phyloP scores from a whole-genome alignment of 2,113 vertebrate species.

The Neodontobutis hainanensis region DNA sequence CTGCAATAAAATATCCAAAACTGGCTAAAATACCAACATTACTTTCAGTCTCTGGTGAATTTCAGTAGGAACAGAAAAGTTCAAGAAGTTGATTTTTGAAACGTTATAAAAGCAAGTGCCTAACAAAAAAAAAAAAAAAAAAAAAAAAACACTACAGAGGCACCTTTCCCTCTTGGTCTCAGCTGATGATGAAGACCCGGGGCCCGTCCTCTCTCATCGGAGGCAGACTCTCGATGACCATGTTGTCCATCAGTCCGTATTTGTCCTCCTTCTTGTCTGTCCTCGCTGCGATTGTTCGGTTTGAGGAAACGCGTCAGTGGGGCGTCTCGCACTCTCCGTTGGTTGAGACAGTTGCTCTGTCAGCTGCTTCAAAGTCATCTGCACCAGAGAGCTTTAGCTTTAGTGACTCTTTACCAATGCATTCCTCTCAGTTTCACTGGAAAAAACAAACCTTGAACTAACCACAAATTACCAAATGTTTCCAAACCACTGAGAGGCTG shows the following conservation, averaged over 20 bases:
- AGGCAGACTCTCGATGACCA: constrained; percentile 83
- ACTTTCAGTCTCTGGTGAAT: too few relatives aligned
- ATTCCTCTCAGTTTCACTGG: too few relatives aligned
- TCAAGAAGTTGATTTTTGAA: too few relatives aligned
- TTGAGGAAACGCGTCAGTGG: constrained; percentile 15
- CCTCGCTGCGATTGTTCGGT: neutral
- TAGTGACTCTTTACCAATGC: neutral
- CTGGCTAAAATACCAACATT: too few relatives aligned
- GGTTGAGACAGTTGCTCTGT: constrained; percentile 60
- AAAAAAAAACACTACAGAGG: too few relatives aligned
- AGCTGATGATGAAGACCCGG: constrained; percentile 87
- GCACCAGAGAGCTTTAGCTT: constrained; percentile 1
- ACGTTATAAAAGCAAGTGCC: too few relatives aligned
- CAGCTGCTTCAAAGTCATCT: constrained; percentile 78
- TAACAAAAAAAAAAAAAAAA: too few relatives aligned
- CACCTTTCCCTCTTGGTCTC: constrained; percentile 14
- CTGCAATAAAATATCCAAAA: neutral
- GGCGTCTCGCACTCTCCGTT: constrained; percentile 41
- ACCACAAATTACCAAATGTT: neutral
- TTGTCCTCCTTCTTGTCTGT: constrained; percentile 83
- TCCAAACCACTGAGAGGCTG: neutral
- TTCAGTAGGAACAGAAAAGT: too few relatives aligned
- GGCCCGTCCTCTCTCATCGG: constrained; percentile 84
- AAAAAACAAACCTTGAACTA: too few relatives aligned
- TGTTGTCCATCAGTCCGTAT: constrained; percentile 85